Evolutionary conservation across 1,140 invertebrate species (phyloP).

Genomic region (Drosophila sturtevanti): DNA sequence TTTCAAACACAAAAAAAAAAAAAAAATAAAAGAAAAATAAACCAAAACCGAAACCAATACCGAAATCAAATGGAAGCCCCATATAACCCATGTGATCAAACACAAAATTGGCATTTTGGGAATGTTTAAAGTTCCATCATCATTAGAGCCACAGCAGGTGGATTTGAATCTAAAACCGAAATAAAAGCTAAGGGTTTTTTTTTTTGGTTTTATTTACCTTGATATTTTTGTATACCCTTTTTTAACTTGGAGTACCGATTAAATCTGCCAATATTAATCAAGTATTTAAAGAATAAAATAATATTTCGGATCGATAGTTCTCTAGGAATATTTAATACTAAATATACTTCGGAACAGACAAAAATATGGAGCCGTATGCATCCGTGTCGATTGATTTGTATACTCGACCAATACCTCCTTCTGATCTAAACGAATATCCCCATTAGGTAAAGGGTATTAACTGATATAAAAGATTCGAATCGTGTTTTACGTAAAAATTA

Average conservation of each 20-base stretch:
- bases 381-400: no score
- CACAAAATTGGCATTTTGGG: constrained; percentile 50
- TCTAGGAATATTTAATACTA: no score
- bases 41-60: constrained; percentile 28
- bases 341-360: no score
- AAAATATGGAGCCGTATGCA: no score
- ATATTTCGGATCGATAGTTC: no score
- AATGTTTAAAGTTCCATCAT: constrained; percentile 69
- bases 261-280: no score
- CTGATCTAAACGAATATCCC: neutral
- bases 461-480: constrained; percentile 31
- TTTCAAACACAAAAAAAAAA: constrained; percentile 36
- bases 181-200: neutral
- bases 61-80: constrained; percentile 23
- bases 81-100: neutral
- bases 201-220: neutral
- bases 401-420: no score
- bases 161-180: constrained; percentile 40
- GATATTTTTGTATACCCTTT: neutral
- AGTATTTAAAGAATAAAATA: no score
- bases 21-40: constrained; percentile 7
- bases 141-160: constrained; percentile 78
- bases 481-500: constrained; percentile 59
- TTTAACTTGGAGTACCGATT: no score
- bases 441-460: neutral